Base-by-base conservation (phyloP, 2,888 invertebrate genomes). In the Nephrocerus scutellatus region DNA sequence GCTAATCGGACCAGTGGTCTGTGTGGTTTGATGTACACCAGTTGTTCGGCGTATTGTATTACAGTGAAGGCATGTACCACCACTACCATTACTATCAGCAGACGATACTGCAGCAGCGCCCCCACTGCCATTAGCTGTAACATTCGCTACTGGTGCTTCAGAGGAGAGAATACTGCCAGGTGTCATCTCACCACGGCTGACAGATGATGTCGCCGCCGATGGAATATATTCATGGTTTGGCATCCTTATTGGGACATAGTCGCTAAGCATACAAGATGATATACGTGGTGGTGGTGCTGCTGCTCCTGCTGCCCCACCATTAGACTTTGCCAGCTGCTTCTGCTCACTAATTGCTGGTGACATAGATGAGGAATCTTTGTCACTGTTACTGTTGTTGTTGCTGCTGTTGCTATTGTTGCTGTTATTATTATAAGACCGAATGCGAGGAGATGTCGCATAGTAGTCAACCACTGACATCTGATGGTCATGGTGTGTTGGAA, bases 1-100 rank as follows among this genome's bases (percentile, higher is more conserved):
- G 22, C 69, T 69, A 4, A 69, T 62, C 0, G 69, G 69, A 0
- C 68, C 69, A n/a, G 69, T 69, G 10, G 68, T 68, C 42, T 69
- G 69, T 1, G 69, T 69, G 4, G 68, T 69, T 39, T 69, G 69
- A 46, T 69, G 69, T 2, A 69, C 69, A 3, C 69, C 69, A 3
- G 69, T 67, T 4, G 69, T 68, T 2, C 69, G 56, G 2, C 65
- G 56, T 8, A 62, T 59, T 4, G 66, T 66, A 37, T 65, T 68
- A 37, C 69, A 69, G 38, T 69, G 69, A 14, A 67, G 41, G 12
- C 69, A 69, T 4, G 69, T 65, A 14, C 43, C 38, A 4, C 39
- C 9, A 5, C 14, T 35, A 2, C 26, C 39, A 15, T 36, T 35
- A 3, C 22, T 16, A 4, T 22, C 22, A 15, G 36, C 21, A 19